Base-by-base conservation (phyloP, 23 tunicate species). In the Botrylloides violaceus region DNA sequence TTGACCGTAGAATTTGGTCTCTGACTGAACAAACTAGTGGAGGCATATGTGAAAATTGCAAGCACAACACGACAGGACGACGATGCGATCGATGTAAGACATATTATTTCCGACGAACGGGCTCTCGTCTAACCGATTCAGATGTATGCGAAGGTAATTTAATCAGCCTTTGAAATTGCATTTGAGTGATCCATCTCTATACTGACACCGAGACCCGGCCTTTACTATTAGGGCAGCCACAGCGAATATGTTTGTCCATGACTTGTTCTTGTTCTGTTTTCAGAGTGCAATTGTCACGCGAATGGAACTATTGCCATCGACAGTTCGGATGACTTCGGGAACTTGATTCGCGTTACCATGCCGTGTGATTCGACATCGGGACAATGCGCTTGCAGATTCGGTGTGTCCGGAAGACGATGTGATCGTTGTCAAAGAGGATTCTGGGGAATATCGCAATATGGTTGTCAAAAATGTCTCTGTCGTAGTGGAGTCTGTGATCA, bases 331-430 rank as follows among this genome's bases (percentile, higher is more conserved):
- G 65, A 21, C 27, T 26, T 21, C 24, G 24, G 22, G 24, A 60
- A 26, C 15, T 30, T 48, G 18, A 35, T 22, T 22, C 29, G 22
- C 34, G 15, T 34, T 20, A 27, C 36, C 28, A 29, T 71, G 2
- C 59, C 77, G 2, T 79, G 91, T 71, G 82, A 77, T 66, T 29
- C 39, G 29, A 22, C 20, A 5, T 58, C 76, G n/a, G 91, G 91
- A 4, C 73, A 83, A 25, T 83, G 91, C 72, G 48, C 32, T 12
- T 83, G 91, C 78, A 83, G 77, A 59, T 76, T 76, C 3, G 91
- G 91, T 3, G 91, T 83, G 19, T 73, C 68, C 2, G 91, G 91
- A 32, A 77, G 83, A 50, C 60, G 91, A 60, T 83, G 91, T 32
- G 91, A 71, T 27, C 71, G 91, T 6, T 83, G 91, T 34, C 30